Base-by-base conservation (phyloP, 2,888 invertebrate genomes). In the Rotaria sp. region DNA sequence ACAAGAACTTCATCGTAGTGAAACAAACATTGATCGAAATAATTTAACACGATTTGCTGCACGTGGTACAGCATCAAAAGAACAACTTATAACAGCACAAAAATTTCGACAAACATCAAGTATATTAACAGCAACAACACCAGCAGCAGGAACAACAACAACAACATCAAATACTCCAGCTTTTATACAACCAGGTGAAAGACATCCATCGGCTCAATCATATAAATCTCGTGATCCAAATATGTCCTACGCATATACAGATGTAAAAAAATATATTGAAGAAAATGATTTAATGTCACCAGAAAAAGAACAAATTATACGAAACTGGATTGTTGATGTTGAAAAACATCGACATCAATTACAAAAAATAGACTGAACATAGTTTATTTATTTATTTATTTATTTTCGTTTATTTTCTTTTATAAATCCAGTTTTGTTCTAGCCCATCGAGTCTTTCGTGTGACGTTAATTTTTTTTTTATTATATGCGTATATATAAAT, bases 251-350 rank as follows among this genome's bases (percentile, higher is more conserved):
- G 90, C 90, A 24, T 90, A 90, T 87, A 89, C 88, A 84, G 89
- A 90, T 88, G 90, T 90, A 7, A 88, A 88, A 80, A 89, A 89
- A 87, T 90, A 90, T 87, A 90, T 90, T 24, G 88, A 89, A 52
- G 90, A 90, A 75, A 90, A 90, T 87, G 90, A 90, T 75, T 87
- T 90, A 48, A 89, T 90, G 89, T 88, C 88, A 15, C 87, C 88
- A 4, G 90, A 90, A 80, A 89, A 90, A 85, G 88, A 89, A 57
- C 85, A 88, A 15, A 89, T 89, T 89, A 90, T 90, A 86, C 88
- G 88, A 87, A 87, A 88, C 48, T 90, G 90, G 90, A 86, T 90
- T 24, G 85, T 87, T 15, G 89, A 89, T 45, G 90, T 90, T 26
- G 80, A 80, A 45, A 80, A 41, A 45, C 13, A 80, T 80, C 80